Base-by-base conservation (phyloP, 1,140 invertebrate species). In the Sitophilus oryzae region DNA sequence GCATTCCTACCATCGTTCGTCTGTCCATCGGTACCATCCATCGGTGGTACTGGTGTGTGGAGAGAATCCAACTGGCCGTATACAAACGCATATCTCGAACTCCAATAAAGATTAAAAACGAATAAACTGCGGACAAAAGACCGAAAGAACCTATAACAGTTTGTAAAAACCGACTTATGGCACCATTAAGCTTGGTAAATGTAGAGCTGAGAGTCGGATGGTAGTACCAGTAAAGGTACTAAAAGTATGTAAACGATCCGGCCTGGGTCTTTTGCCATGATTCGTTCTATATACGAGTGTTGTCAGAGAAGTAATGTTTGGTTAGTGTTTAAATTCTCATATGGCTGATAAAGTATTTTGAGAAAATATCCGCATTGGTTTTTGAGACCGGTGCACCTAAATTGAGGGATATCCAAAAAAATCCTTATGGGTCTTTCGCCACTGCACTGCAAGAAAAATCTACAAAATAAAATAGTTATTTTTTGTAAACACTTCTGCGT, bases 81-180 rank as follows among this genome's bases (percentile, higher is more conserved):
- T n/a, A 38, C 36, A 38, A 38, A 38, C 15, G 9, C 15, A 10
- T n/a, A n/a, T 43, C 21, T 22, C 41, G 9, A 49, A 49, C 36
- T 22, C 41, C 41, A 52, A 42, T 52, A 52, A 51, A 58, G 56
- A 58, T 58, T 53, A 58, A 51, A 52, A 43, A 45, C 30, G 25
- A 30, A 53, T 58, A 59, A 59, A 59, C 19, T 22, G 46, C 35
- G 38, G 43, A 54, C 51, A 52, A 45, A 52, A 50, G 52, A 53
- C 35, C 46, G 25, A 47, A 50, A 43, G 52, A 54, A 41, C 45
- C 56, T 23, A 58, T 58, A 52, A 51, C 44, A 58, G 56, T 59
- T 54, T 59, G 51, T 59, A 59, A 59, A 54, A 59, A 53, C 38
- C 46, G 45, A 59, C 50, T 20, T 54, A 59, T 59, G 52, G 52